A percentile compares a stretch with the other conserved stretches of the same genome.
These are phyloP conservation scores for Halesus radiatus DNA, from an alignment of 1,140 invertebrate genomes.

Conservation along the genomic window DNA sequence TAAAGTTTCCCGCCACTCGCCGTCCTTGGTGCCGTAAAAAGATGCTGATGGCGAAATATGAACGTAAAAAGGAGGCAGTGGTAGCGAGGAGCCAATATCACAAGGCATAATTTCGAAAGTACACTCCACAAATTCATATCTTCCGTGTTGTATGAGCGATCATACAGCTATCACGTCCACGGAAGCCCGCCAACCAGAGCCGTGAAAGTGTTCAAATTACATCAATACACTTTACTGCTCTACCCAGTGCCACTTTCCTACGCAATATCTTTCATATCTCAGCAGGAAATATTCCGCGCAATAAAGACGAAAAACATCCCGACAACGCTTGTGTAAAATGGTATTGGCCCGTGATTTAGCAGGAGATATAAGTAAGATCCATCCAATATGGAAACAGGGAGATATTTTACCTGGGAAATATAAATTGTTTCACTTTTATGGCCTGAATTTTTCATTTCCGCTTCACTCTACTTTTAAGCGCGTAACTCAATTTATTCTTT, in stretches of 20 bases:
- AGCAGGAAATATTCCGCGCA: slow-evolving; percentile 44
- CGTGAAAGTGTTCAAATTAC: slow-evolving; percentile 46
- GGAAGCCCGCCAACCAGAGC: background rate
- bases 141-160: slow-evolving; percentile 23
- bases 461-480: too few relatives aligned
- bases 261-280: slow-evolving; percentile 43
- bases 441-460: too few relatives aligned
- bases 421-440: too few relatives aligned
- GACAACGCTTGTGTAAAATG: slow-evolving; percentile 18
- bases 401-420: too few relatives aligned
- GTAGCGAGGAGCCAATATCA: slow-evolving; percentile 12
- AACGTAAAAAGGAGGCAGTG: background rate
- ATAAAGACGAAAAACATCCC: slow-evolving; percentile 34
- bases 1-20: too few relatives aligned
- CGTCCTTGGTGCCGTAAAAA: background rate
- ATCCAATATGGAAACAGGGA: too few relatives aligned
- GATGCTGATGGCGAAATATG: background rate
- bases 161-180: background rate
- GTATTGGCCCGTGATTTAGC: slow-evolving; percentile 1
- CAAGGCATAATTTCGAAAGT: slow-evolving; percentile 5
- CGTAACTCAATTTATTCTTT: too few relatives aligned
- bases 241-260: slow-evolving; percentile 45
- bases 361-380: too few relatives aligned
- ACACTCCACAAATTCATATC: slow-evolving; percentile 5
- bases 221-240: slow-evolving; percentile 52